A percentile compares a stretch with the other conserved stretches of the same genome.
Evolutionary conservation across 2,888 invertebrate genomes (phyloP).

Genomic region (Balanococcus diminutus): DNA sequence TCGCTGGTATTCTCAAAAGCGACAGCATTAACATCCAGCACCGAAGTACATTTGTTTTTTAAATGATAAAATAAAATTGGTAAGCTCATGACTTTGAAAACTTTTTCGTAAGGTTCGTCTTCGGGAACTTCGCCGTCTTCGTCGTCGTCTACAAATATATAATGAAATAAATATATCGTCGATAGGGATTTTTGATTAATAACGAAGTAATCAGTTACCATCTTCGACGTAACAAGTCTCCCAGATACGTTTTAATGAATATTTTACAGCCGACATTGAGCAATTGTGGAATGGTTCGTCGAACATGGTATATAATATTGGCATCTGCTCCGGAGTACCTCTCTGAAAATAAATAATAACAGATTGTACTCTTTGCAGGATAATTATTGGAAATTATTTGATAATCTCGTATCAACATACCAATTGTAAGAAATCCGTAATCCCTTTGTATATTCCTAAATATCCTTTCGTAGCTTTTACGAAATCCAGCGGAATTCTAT

Average conservation of each 20-base stretch:
- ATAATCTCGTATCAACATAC: background rate
- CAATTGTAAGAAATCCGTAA: background rate
- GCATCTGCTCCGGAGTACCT: no score
- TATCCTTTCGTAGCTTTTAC: background rate
- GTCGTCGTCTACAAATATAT: background rate
- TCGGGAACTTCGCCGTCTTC: background rate
- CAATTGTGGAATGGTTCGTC: conserved; percentile 18
- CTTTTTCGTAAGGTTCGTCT: background rate
- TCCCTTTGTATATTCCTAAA: background rate
- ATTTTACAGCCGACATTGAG: conserved; percentile 2
- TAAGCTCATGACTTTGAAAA: background rate
- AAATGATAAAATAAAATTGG: background rate
- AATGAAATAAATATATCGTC: background rate
- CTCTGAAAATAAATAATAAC: background rate
- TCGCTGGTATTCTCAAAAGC: background rate
- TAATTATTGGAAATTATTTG: background rate
- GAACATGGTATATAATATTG: background rate
- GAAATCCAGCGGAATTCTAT: conserved; percentile 10
- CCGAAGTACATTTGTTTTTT: background rate
- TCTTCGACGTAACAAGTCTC: background rate
- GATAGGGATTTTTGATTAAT: background rate
- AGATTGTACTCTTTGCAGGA: background rate
- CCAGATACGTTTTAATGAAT: background rate
- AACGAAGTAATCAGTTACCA: background rate
- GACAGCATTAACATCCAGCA: background rate